phyloP scores from a whole-genome alignment of 2,797 vertebrate species.

The Dendrocincla tyrannina region DNA sequence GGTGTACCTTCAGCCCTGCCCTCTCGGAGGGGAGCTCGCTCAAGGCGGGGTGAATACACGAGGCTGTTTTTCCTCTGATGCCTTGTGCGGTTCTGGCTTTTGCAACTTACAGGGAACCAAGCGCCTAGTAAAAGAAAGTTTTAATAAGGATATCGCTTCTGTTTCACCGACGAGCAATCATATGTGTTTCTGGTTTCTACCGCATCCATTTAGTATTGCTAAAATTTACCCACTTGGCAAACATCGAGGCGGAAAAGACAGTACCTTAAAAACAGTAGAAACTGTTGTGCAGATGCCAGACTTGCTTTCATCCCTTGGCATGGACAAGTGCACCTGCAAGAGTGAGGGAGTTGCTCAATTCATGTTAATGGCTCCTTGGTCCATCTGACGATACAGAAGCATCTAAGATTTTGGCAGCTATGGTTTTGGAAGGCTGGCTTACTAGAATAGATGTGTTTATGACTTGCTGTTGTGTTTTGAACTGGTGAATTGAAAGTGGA shows the following conservation, averaged over 20 bases:
- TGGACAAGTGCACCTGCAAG: background rate
- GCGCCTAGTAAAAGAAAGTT: background rate
- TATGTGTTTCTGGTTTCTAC: fast-evolving
- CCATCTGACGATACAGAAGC: background rate
- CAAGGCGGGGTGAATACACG: fast-evolving
- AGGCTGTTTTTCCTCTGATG: fast-evolving
- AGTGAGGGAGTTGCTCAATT: background rate
- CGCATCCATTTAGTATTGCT: background rate
- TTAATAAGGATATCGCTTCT: fast-evolving
- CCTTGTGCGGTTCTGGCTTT: background rate
- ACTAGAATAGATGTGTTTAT: background rate
- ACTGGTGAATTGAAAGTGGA: background rate
- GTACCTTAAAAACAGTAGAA: background rate
- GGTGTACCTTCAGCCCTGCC: background rate
- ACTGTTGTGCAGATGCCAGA: background rate
- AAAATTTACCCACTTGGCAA: background rate
- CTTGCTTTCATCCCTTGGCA: background rate
- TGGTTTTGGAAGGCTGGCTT: background rate
- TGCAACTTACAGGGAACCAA: background rate
- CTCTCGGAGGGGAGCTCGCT: background rate
- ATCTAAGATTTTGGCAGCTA: background rate
- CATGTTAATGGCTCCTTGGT: background rate
- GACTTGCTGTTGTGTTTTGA: background rate
- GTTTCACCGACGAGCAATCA: fast-evolving
- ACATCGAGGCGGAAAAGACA: background rate